Base-by-base conservation (phyloP, 2,113 vertebrate species). In the Chrysochloris asiatica region DNA sequence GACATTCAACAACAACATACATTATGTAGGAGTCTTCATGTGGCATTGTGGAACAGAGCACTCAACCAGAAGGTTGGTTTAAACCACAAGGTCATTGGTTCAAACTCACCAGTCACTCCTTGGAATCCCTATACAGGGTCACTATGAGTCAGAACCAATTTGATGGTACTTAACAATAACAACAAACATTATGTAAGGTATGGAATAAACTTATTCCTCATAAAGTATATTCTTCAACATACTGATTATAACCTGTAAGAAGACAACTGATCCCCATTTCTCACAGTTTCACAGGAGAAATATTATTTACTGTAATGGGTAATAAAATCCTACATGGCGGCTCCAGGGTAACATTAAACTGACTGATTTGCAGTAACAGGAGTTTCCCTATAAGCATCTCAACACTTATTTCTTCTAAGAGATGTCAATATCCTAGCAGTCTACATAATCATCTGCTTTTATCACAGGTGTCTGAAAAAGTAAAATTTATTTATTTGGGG, bases 261-360 rank as follows among this genome's bases (percentile, higher is more conserved):
- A 91, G 82, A 94, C 88, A 97, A 95, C 61, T 91, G 28, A 96
- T 96, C 96, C 33, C 90, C 11, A 94, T 95, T 93, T 93, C 91
- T 96, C 59, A 93, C 3, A 84, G 94, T 95, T 96, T 96, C 71
- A 89, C 13, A 75, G 43, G 76, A 96, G 79, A 88, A 97, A 92
- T 91, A 0, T 89, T 97, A 95, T 97, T 97, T 97, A 95, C 38
- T 92, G 11, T 88, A 96, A 94, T 92, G 94, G 1, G 11, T 95
- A 95, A 95, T 95, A 75, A 95, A 96, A 96, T 93, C 73, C 65
- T 90, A 88, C 36, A 94, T 69, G 61, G 11, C 5, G 85, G 52
- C 86, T 93, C 95, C 80, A 77, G 71, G 75, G 73, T 93, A 94
- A 77, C 36, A 94, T 97, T 93, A 96, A 96, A 83, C 67, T 80